Base-by-base conservation (phyloP, 2,888 invertebrate genomes). In the Acanthoscelides obtectus region DNA sequence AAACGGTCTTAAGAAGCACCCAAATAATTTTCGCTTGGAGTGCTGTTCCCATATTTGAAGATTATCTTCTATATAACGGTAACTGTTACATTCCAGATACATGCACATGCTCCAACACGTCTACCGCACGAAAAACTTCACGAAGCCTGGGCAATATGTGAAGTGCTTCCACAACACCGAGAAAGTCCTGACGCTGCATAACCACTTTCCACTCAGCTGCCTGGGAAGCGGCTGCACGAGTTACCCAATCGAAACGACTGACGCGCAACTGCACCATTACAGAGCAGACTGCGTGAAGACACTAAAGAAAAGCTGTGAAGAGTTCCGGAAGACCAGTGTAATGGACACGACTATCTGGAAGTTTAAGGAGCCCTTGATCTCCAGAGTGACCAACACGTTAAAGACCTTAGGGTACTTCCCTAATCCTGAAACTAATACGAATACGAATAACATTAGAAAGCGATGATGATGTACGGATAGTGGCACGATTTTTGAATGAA, bases 81-180 rank as follows among this genome's bases (percentile, higher is more conserved):
- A n/a, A n/a, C n/a, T n/a, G 92, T 93, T 70, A 69, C 21, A 25
- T 74, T 75, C 0, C 86, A 90, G 91, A 79, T 95, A 96, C 84
- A 91, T 96, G 93, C 96, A 97, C 86, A 97, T 97, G 96, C 84
- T 96, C 83, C 95, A 95, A 86, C 96, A 96, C 86, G 95, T 96
- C 67, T 94, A 95, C 84, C 90, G 96, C 71, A 93, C 95, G 77
- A 92, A 92, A 83, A 96, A 96, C 87, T 96, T 94, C 86, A 96
- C 96, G 6, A 95, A 95, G 85, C 96, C 96, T 5, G 95, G 96
- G 79, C 94, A 94, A 86, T 96, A 96, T 86, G 93, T 96, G 76
- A 97, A 97, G 86, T 96, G 96, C 85, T 97, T 97, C 88, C 96
- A 96, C 86, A 94, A 96, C 86, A 94, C 96, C 45, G 94, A 94